Base-by-base conservation (phyloP, 30 jellyfish, hydroid and myxozoan species). In the Aurelia sp. region DNA sequence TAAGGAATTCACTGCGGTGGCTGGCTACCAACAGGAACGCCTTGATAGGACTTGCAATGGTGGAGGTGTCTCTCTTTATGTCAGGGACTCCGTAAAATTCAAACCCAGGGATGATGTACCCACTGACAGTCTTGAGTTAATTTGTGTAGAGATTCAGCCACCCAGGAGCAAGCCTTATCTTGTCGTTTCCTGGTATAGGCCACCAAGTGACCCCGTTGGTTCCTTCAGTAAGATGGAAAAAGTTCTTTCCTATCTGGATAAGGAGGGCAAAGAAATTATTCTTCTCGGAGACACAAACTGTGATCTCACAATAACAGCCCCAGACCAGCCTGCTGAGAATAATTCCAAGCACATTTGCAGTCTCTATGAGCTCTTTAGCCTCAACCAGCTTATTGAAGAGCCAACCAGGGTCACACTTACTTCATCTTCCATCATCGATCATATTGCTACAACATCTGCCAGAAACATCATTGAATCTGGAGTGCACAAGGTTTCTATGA, bases 401-500 rank as follows among this genome's bases (percentile, higher is more conserved):
- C 82, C 82, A 71, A 40, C 82, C 27, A 71, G 68, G 82, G 82
- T 71, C 27, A 40, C 68, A 35, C 71, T 27, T 60, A 71, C 66
- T 40, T 15, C 66, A 63, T 40, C 82, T 10, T 19, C 82, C 15
- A 40, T 71, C 27, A 71, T 71, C 0, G 82, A 71, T 71, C 82
- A 71, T 50, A 71, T 71, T 35, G 82, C 82, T 50, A 71, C 71
- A 44, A 71, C 69, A 12, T 71, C 82, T 71, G 82, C 82, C 58
- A 71, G 68, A 22, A 71, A 71, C 68, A 69, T 69, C 30, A 57
- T 37, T 58, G 27, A 58, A 58, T 27, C 33, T 27, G 33, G 33
- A 27, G 33, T 27, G 33, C 33, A 27, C 33, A 27, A 27, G 33
- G 33, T 27, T 27, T 27, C 33, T 27, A 27, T 27, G 33, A 27